Base-by-base conservation (phyloP, 2,888 invertebrate genomes). In the Tholera decimalis region DNA sequence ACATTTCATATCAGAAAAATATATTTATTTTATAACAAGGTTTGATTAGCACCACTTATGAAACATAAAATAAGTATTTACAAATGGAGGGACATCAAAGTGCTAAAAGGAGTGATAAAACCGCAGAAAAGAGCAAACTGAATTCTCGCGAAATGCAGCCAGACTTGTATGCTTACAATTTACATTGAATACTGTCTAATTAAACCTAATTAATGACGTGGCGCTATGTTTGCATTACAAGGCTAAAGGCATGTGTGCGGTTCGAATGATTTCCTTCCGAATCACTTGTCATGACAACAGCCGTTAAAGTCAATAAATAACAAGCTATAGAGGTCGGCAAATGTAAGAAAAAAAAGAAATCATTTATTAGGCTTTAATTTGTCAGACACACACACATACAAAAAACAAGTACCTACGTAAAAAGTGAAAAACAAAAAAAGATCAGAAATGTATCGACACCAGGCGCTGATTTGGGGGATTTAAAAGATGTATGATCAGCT, bases 51-150 rank as follows among this genome's bases (percentile, higher is more conserved):
- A 9, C 11, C 35, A 37, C 18, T 30, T 22, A 13, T 7, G 41
- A 28, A 66, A 67, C 30, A 35, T 49, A 30, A 67, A 49, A 37
- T 49, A 67, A 49, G 30, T 49, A 49, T 55, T 33, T 35, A n/a
- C 33, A 35, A 22, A 20, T 9, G 13, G 15, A 30, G 8, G 15
- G 18, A 15, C 47, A 49, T 24, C 8, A 35, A 41, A 66, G 54
- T 54, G 46, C 35, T 49, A 44, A 43, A 24, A 30, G 18, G 2
- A 24, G 8, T n/a, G 8, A 20, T 26, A 26, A 43, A 47, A 28
- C 33, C 43, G 20, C 30, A 46, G 11, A 39, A 26, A 11, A 18
- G 3, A 37, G 11, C 18, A 8, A 24, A 44, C n/a, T 44, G 30
- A 44, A 44, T 49, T 30, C 50, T 57, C 49, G 18, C 43, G 24